These are phyloP conservation scores for Periophthalmodon schlosseri DNA, from an alignment of 2,113 vertebrate species.

Conservation along the genomic window DNA sequence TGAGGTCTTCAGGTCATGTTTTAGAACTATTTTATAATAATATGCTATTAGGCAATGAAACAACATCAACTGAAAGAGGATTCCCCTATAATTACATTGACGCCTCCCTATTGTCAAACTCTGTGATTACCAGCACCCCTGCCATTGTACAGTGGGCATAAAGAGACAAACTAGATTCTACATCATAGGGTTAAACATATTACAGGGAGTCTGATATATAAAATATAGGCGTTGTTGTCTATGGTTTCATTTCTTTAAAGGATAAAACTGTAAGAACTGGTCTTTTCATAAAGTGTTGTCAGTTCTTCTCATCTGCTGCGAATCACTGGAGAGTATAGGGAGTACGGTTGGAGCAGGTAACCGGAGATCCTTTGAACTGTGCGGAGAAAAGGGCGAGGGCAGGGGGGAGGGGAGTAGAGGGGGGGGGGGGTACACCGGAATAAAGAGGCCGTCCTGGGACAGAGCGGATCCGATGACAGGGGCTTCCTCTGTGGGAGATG, in stretches of 20 bases:
- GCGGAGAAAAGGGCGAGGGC: conserved; percentile 16
- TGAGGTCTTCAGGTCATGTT: background rate
- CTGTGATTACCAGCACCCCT: background rate
- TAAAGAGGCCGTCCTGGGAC: conserved; percentile 28
- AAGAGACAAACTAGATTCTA: background rate
- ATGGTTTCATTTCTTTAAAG: background rate
- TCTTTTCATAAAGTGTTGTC: background rate
- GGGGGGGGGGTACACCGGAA: conserved; percentile 20
- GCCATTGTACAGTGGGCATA: background rate
- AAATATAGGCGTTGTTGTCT: background rate
- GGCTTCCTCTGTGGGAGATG: conserved; percentile 59
- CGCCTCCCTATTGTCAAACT: background rate
- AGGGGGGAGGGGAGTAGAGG: conserved; percentile 1
- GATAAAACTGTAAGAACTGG: background rate
- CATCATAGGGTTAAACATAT: background rate
- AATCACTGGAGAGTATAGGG: conserved; percentile 15
- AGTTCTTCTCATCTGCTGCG: conserved; percentile 11
- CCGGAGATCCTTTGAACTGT: conserved; percentile 31
- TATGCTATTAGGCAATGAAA: background rate
- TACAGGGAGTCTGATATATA: background rate
- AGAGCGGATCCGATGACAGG: conserved; percentile 55
- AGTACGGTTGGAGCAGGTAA: background rate
- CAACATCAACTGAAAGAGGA: background rate
- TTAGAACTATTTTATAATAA: background rate
- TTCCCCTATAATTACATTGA: background rate